A percentile compares a stretch with the other conserved stretches of the same genome.
Conservation (phyloP, 2,113 vertebrate species). For the Trogon melanurus region DNA sequence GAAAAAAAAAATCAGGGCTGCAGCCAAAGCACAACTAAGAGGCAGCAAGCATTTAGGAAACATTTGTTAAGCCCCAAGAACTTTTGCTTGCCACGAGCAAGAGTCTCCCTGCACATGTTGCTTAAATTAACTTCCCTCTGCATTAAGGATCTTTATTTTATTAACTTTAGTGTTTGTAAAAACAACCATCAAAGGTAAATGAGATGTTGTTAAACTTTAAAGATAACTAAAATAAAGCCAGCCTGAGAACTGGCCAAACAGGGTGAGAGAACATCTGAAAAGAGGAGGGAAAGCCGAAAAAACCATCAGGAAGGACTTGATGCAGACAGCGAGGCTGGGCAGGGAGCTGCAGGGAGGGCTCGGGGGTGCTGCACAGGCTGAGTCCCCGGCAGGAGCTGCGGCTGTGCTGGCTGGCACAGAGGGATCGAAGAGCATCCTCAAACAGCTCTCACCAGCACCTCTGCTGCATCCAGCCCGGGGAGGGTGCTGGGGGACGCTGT, state of each 20-base stretch:
- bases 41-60: background rate
- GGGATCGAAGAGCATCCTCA: background rate
- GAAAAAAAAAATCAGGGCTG: background rate
- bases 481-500: background rate
- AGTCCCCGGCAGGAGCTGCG: background rate
- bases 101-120: background rate
- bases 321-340: background rate
- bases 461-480: background rate
- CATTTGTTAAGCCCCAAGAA: background rate
- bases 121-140: background rate
- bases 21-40: background rate
- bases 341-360: background rate
- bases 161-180: background rate
- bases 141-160: background rate
- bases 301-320: background rate
- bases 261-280: background rate
- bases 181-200: background rate
- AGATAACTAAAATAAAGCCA: background rate
- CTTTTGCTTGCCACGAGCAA: background rate
- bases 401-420: background rate
- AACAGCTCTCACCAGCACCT: background rate
- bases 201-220: background rate
- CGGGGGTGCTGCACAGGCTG: background rate
- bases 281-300: background rate
- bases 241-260: background rate